Evolutionary conservation across 2,797 vertebrate species (phyloP).

Genomic region (Sebastes kiyomatsui): DNA sequence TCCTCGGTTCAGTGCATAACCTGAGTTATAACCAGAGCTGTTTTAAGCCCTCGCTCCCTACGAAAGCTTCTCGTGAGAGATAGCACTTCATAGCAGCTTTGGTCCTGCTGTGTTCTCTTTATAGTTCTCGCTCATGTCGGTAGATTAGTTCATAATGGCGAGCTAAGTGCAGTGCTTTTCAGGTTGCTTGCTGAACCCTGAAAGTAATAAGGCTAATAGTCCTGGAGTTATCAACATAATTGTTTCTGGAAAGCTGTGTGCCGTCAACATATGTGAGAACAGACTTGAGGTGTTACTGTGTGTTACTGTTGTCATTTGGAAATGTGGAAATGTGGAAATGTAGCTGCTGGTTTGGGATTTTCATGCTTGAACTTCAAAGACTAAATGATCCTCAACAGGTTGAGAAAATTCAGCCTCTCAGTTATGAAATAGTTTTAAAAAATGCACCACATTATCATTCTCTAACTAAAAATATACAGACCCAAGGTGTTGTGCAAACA

Average conservation of each 20-base stretch:
- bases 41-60: conserved; percentile 24
- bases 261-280: conserved; percentile 36
- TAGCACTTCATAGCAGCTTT: conserved; percentile 41
- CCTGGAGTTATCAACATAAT: conserved; percentile 55
- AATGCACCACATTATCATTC: background rate
- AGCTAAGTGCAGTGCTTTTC: conserved; percentile 55
- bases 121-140: conserved; percentile 52
- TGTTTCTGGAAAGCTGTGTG: conserved; percentile 30
- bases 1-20: conserved; percentile 29
- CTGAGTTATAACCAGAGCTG: conserved; percentile 26
- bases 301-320: conserved; percentile 10
- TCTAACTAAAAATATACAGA: conserved; percentile 1
- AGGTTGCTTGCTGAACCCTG: conserved; percentile 58
- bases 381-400: conserved; percentile 22
- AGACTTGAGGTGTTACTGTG: conserved; percentile 27
- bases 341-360: conserved; percentile 12
- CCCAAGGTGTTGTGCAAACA: background rate
- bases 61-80: conserved; percentile 62
- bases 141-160: conserved; percentile 66
- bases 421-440: conserved; percentile 14
- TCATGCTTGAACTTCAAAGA: conserved; percentile 1
- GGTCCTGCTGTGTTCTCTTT: conserved; percentile 47
- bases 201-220: conserved; percentile 60
- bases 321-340: conserved; percentile 29
- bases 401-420: background rate